A percentile compares a stretch with the other conserved stretches of the same genome.
These are phyloP conservation scores for Eutolmus rufibarbis DNA, from an alignment of 2,888 invertebrate species.

Conservation along the genomic window DNA sequence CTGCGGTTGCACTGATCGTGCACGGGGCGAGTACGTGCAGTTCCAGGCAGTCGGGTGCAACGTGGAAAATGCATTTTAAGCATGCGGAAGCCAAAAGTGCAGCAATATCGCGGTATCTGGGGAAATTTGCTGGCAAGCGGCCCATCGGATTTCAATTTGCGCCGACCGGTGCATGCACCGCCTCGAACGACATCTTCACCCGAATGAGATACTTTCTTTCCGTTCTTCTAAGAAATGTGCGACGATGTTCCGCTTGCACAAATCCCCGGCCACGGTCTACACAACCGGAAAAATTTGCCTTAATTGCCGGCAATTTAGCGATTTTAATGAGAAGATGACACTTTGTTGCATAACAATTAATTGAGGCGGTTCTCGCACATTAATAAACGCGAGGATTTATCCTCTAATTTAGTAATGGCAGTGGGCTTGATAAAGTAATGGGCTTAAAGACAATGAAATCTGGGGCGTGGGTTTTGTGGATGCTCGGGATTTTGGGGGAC, in stretches of 20 bases:
- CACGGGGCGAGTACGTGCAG: not conserved
- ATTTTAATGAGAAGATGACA: not conserved
- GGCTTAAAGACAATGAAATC: not conserved
- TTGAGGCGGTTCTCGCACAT: not conserved
- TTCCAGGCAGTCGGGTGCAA: not conserved
- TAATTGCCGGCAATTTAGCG: not conserved
- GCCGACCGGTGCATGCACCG: not conserved
- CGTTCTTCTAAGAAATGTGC: not conserved
- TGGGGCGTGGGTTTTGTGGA: not conserved
- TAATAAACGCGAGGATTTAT: not conserved
- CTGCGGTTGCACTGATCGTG: not conserved
- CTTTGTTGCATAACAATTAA: not conserved
- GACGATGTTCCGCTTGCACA: not conserved
- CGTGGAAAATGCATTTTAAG: not conserved
- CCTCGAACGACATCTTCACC: not conserved
- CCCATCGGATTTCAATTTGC: not conserved
- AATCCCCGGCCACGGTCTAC: not conserved
- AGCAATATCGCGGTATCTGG: not conserved
- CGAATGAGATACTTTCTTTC: not conserved
- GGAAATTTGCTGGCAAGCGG: not conserved
- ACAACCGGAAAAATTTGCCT: not conserved
- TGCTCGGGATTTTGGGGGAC: not conserved
- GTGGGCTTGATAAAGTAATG: not conserved
- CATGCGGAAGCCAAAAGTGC: constrained; percentile 20
- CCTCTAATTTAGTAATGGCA: not conserved